phyloP scores from a whole-genome alignment of 2,113 vertebrate species.

The Ginglymostoma cirratum region DNA sequence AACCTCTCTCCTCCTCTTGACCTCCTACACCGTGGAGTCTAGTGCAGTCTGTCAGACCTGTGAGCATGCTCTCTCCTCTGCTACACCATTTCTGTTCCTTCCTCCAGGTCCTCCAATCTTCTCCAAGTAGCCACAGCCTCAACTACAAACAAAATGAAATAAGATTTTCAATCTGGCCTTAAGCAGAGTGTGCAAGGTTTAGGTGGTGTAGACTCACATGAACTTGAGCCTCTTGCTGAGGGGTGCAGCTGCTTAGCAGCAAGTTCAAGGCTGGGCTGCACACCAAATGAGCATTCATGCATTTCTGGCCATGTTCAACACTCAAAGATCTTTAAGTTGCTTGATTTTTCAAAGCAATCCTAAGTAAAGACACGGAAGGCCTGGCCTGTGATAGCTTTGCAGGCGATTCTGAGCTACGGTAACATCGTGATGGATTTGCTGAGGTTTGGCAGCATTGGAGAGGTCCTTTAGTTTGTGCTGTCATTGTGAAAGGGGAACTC shows the following conservation, averaged over 20 bases:
- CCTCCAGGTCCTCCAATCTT: background rate
- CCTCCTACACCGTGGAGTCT: background rate
- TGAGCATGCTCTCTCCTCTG: background rate
- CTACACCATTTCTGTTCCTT: background rate
- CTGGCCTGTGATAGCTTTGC: background rate
- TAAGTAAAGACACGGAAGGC: background rate
- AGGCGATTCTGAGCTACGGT: background rate
- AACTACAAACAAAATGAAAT: background rate
- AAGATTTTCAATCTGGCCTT: background rate
- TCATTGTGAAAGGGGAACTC: background rate
- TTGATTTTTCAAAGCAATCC: background rate
- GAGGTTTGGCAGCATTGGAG: background rate
- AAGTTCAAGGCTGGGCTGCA: background rate
- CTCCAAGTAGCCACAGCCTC: background rate
- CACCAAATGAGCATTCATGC: background rate
- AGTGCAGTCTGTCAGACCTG: background rate
- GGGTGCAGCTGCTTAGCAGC: background rate
- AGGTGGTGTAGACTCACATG: background rate
- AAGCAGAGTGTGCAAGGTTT: background rate
- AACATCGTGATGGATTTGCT: background rate
- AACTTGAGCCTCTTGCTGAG: background rate
- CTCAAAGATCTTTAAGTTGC: background rate
- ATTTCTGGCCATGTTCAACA: background rate
- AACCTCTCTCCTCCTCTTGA: background rate
- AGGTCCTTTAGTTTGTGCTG: background rate